A percentile compares a stretch with the other conserved stretches of the same genome.
phyloP scores from a whole-genome alignment of 2,888 invertebrate species.

The Chymomyza procnemis region DNA sequence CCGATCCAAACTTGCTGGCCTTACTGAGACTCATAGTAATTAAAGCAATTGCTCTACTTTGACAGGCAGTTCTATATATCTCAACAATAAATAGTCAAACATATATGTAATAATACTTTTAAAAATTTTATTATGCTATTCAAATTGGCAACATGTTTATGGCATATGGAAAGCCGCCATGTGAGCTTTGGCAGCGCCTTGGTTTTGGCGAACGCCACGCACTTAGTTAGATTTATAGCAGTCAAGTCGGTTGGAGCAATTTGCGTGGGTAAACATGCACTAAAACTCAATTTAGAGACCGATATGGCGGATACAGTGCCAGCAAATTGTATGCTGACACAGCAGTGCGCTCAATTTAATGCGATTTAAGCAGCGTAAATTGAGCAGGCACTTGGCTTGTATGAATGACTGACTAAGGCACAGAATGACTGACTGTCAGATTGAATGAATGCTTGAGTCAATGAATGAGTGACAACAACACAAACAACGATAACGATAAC shows the following conservation, averaged over 20 bases:
- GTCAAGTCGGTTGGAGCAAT: constrained; percentile 71
- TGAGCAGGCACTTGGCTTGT: constrained; percentile 62
- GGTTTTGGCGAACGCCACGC: background rate
- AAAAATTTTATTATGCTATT: constrained; percentile 56
- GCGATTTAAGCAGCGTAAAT: constrained; percentile 71
- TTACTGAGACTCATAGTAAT: background rate
- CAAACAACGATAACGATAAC: constrained; percentile 52
- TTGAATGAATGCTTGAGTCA: constrained; percentile 22
- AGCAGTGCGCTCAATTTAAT: constrained; percentile 66
- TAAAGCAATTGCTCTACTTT: background rate
- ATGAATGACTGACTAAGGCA: constrained; percentile 38
- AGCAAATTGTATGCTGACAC: constrained; percentile 53
- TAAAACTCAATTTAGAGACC: constrained; percentile 73
- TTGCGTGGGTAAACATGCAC: constrained; percentile 78
- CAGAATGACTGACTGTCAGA: constrained; percentile 7
- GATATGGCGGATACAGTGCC: constrained; percentile 56
- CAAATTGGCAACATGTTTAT: constrained; percentile 35
- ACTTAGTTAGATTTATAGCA: constrained; percentile 71
- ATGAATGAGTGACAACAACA: constrained; percentile 15
- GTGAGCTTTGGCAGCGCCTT: constrained; percentile 13
- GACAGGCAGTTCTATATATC: constrained; percentile 32
- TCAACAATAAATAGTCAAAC: constrained; percentile 70
- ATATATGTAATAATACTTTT: constrained; percentile 59
- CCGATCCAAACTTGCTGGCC: background rate
- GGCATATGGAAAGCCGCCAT: constrained; percentile 33